phyloP scores from a whole-genome alignment of 2,888 invertebrate genomes.

The Odontomyia ornata region DNA sequence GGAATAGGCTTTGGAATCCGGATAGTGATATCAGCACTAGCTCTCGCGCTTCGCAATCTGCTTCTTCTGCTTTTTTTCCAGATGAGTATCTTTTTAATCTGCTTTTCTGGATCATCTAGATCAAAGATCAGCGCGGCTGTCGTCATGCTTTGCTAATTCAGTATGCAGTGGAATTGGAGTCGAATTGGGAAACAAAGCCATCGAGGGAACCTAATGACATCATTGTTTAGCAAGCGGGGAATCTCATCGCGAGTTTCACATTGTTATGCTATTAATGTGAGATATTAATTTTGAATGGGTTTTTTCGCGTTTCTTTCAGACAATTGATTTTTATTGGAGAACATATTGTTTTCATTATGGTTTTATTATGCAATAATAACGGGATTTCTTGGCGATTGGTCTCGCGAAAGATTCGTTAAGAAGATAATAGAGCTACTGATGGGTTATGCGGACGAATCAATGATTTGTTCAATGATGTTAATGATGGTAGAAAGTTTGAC shows the following conservation, averaged over 20 bases:
- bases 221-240: slow-evolving; percentile 32
- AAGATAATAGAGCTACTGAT: no score
- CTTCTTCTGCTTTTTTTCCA: slow-evolving; percentile 16
- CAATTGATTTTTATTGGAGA: slow-evolving; percentile 7
- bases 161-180: neutral
- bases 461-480: no score
- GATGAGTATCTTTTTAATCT: slow-evolving; percentile 26
- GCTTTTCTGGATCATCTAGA: slow-evolving; percentile 40
- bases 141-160: slow-evolving; percentile 36
- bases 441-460: no score
- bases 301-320: slow-evolving; percentile 7
- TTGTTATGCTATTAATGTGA: slow-evolving; percentile 26
- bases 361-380: no score
- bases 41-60: slow-evolving; percentile 15
- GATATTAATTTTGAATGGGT: slow-evolving; percentile 34
- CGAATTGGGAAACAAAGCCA: neutral
- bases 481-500: no score
- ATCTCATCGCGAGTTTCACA: neutral
- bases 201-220: slow-evolving; percentile 24
- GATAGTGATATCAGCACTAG: neutral
- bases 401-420: no score
- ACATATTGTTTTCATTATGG: neutral
- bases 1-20: neutral
- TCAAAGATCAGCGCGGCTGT: slow-evolving; percentile 21
- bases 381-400: no score